Evolutionary conservation across 2,113 vertebrate species (phyloP).

Genomic region (Butorides virescens): DNA sequence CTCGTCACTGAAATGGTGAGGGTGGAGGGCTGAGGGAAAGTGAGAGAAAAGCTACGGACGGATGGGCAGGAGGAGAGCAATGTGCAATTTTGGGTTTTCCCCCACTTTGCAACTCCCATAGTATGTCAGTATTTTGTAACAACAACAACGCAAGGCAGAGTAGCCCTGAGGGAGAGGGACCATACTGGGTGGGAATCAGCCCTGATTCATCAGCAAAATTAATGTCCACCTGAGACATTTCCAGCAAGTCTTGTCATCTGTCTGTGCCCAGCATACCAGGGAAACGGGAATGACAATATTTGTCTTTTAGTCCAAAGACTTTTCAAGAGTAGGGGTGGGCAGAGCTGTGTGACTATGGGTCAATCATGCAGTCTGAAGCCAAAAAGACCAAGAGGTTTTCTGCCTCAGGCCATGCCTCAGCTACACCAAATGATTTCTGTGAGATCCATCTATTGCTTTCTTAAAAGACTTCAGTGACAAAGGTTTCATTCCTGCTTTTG

Average conservation of each 20-base stretch:
- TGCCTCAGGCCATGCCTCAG: not conserved
- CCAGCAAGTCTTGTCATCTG: too few species aligned
- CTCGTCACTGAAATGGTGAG: not conserved
- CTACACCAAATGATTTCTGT: not conserved
- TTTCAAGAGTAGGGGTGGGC: not conserved
- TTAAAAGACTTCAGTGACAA: not conserved
- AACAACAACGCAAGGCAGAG: not conserved
- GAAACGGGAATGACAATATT: accelerated
- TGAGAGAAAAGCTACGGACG: not conserved
- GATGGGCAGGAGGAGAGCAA: not conserved
- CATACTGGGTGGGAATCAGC: not conserved
- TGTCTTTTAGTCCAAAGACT: not conserved
- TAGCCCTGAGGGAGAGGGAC: not conserved
- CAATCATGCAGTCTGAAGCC: not conserved
- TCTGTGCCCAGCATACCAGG: accelerated
- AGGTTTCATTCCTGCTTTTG: not conserved
- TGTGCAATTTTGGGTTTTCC: not conserved
- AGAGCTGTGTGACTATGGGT: not conserved
- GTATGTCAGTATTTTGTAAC: not conserved
- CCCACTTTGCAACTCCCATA: not conserved
- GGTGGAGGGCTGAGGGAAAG: not conserved
- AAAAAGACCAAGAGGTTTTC: not conserved
- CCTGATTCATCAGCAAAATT: not conserved
- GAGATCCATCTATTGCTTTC: not conserved
- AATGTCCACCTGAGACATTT: not conserved